These are phyloP conservation scores for Dromaius novaehollandiae DNA, from an alignment of 2,113 vertebrate species.

Conservation along the genomic window DNA sequence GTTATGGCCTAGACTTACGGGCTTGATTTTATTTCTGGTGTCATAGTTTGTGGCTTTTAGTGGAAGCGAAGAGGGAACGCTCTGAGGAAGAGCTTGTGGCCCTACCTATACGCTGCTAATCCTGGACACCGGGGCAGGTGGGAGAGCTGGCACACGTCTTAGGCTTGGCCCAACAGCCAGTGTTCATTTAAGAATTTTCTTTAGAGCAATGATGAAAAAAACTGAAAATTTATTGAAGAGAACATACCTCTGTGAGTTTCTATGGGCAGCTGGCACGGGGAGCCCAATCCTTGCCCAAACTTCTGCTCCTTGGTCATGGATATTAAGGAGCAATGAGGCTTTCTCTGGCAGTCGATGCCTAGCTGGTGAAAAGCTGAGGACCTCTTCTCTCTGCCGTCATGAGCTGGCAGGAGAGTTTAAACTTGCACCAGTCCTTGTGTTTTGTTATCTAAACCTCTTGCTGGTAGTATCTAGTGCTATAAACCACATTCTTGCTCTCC, in stretches of 20 bases:
- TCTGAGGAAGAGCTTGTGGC: neutral
- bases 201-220: neutral
- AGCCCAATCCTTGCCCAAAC: neutral
- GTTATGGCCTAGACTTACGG: neutral
- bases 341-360: neutral
- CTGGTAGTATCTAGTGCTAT: neutral
- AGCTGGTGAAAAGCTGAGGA: neutral
- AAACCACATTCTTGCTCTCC: neutral
- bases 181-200: neutral
- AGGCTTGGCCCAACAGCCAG: neutral
- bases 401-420: neutral
- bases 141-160: neutral
- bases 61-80: neutral
- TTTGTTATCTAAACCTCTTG: neutral
- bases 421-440: neutral
- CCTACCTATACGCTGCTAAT: rapidly evolving
- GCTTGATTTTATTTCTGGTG: neutral
- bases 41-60: neutral
- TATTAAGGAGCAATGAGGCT: neutral
- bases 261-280: rapidly evolving
- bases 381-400: neutral
- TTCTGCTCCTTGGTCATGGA: neutral
- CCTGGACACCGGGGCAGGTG: neutral
- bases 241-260: neutral
- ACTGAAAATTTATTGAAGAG: neutral